Conservation (phyloP, 2,113 vertebrate species). For the Tupaia tana region DNA sequence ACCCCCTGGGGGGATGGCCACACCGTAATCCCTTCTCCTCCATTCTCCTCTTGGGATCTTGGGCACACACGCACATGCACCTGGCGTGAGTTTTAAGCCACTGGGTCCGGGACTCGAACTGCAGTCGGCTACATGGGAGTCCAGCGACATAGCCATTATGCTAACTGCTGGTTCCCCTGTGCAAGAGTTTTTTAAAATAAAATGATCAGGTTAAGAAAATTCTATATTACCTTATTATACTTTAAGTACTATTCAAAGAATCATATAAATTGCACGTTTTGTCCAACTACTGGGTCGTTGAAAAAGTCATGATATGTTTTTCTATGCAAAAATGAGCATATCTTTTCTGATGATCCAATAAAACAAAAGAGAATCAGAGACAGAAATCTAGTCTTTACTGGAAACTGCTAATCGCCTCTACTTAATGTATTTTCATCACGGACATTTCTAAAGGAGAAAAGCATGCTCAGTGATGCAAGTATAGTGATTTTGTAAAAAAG, state of each 20-base stretch:
- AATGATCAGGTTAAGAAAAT: constrained; percentile 5
- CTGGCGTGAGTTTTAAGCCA: no score
- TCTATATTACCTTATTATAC: not conserved
- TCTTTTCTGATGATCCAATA: no score
- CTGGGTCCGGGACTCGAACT: no score
- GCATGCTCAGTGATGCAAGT: not conserved
- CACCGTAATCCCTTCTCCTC: no score
- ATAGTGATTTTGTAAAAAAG: not conserved
- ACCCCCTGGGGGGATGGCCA: no score
- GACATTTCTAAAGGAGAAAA: not conserved
- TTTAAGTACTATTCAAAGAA: not conserved
- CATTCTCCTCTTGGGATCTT: no score
- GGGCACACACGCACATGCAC: no score
- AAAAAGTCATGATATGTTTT: no score
- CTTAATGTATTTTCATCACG: not conserved
- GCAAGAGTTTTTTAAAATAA: not conserved
- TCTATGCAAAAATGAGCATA: no score
- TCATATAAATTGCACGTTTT: not conserved
- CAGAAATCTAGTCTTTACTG: not conserved
- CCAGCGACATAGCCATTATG: no score
- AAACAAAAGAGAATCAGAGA: not conserved
- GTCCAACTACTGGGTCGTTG: not conserved
- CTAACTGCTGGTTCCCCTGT: not conserved
- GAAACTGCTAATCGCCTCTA: not conserved
- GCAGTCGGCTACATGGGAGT: no score